Conservation (phyloP, 2,113 vertebrate species). For the Plectropomus leopardus region DNA sequence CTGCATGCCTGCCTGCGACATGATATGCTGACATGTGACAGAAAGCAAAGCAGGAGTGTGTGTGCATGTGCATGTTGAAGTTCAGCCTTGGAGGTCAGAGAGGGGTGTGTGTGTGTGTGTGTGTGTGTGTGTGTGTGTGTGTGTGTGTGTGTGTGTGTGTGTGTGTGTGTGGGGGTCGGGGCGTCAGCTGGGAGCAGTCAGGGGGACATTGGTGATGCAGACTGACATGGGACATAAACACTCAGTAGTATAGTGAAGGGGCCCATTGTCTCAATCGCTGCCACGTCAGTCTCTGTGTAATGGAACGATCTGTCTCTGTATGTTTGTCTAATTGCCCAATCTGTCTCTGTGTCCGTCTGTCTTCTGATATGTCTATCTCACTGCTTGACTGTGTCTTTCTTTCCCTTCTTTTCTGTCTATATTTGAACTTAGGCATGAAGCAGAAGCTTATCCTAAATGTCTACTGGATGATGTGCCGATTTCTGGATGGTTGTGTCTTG, state of each 20-base stretch:
- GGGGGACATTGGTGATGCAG: constrained; percentile 78
- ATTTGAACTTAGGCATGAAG: not conserved
- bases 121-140: constrained; percentile 21
- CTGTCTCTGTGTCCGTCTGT: constrained; percentile 61
- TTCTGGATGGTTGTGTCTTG: not conserved
- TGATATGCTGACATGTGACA: constrained; percentile 73
- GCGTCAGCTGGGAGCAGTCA: constrained; percentile 78
- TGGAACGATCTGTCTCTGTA: constrained; percentile 71
- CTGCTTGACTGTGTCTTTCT: constrained; percentile 40
- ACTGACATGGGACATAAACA: constrained; percentile 83
- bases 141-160: constrained; percentile 27
- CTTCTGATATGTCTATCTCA: constrained; percentile 63
- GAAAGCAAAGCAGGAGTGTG: constrained; percentile 67
- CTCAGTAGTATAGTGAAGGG: constrained; percentile 74
- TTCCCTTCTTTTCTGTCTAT: constrained; percentile 17
- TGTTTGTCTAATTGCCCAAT: constrained; percentile 81
- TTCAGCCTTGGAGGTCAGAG: constrained; percentile 59
- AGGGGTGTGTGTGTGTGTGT: constrained; percentile 32
- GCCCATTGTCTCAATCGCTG: constrained; percentile 74
- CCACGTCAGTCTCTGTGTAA: constrained; percentile 69
- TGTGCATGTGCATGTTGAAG: constrained; percentile 48
- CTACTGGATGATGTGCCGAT: constrained; percentile 8
- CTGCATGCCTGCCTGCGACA: constrained; percentile 32
- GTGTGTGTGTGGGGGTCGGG: constrained; percentile 15
- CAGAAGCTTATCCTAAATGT: constrained; percentile 22